Evolutionary conservation across 2,113 vertebrate species (phyloP).

Genomic region (Meles meles): DNA sequence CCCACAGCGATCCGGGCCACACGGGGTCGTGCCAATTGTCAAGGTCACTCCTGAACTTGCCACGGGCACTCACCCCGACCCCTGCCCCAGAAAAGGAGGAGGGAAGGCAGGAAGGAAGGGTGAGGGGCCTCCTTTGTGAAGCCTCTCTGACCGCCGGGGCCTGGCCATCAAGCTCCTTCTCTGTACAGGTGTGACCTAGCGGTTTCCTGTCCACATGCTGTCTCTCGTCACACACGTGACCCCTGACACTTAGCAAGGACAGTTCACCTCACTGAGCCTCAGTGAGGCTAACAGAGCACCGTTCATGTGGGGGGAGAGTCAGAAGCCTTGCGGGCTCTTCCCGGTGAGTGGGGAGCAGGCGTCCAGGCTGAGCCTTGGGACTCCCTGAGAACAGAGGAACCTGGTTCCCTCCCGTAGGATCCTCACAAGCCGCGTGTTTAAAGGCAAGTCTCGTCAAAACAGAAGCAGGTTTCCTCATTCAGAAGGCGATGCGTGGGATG

Average conservation of each 20-base stretch:
- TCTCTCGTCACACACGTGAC: rapidly evolving
- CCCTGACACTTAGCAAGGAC: not conserved
- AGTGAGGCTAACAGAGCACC: not conserved
- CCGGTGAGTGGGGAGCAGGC: no score
- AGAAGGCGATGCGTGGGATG: not conserved
- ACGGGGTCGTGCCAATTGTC: rapidly evolving
- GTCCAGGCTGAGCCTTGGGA: not conserved
- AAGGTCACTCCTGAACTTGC: not conserved
- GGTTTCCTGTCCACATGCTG: not conserved
- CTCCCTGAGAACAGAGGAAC: not conserved
- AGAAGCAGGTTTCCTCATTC: not conserved
- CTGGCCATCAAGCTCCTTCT: no score
- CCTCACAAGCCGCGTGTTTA: not conserved
- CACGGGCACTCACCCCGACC: rapidly evolving
- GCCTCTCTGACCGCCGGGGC: not conserved
- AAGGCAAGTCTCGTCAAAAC: not conserved
- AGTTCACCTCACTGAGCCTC: not conserved
- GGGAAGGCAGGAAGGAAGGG: not conserved
- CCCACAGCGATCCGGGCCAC: not conserved
- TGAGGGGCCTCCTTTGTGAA: not conserved
- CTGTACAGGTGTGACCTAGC: not conserved
- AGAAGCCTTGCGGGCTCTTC: not conserved
- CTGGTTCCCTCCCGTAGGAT: not conserved
- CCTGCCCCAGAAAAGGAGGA: not conserved
- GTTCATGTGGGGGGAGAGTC: not conserved